A percentile compares a stretch with the other conserved stretches of the same genome.
Conservation (phyloP, 1,140 invertebrate species). For the Apis cerana region DNA sequence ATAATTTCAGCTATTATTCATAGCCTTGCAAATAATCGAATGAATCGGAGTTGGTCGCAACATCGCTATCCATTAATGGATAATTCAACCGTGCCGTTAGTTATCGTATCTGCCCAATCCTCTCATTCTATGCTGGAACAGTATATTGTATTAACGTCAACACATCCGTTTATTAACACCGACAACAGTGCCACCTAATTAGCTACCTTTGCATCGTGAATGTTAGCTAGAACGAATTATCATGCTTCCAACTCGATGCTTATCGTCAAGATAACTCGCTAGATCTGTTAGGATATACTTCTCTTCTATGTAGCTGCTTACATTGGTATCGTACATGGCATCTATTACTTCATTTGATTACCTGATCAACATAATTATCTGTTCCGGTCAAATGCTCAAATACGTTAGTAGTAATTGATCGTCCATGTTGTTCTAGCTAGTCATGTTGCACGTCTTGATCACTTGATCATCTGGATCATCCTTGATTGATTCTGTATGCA, state of each 20-base stretch:
- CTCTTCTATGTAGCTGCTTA: no score
- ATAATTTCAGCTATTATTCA: neutral
- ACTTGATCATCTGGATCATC: neutral
- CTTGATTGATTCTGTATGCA: neutral
- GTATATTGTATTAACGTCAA: constrained; percentile 64
- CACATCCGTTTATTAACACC: constrained; percentile 72
- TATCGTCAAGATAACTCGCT: constrained; percentile 28
- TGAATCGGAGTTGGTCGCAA: constrained; percentile 70
- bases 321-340: neutral
- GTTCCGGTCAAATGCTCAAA: constrained; percentile 26
- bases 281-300: no score
- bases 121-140: constrained; percentile 26
- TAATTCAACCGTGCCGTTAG: constrained; percentile 67
- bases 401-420: constrained; percentile 11
- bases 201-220: constrained; percentile 50
- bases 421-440: neutral
- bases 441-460: neutral
- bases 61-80: constrained; percentile 74
- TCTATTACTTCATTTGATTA: constrained; percentile 15
- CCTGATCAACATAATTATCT: constrained; percentile 39
- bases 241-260: constrained; percentile 26
- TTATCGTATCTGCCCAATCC: constrained; percentile 33
- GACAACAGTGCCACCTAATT: constrained; percentile 66
- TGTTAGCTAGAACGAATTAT: constrained; percentile 55
- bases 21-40: constrained; percentile 73